Evolutionary conservation across 2,888 invertebrate species (phyloP), one percentile per base, ranked within the genome.

Genomic region (Hermaeophaga mercurialis): DNA sequence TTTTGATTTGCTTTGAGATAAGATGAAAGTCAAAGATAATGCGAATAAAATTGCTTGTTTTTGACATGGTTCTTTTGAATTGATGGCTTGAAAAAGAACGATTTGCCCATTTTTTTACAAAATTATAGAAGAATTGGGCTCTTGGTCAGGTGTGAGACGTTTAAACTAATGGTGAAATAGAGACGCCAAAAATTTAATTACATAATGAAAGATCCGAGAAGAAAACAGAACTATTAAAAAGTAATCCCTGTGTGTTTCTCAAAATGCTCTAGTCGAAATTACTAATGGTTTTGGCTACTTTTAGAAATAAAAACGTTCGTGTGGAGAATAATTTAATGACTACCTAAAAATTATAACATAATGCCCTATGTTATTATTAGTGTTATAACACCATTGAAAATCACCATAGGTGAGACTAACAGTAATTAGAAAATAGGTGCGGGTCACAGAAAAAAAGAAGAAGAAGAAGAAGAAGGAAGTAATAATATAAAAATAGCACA

Each of bases 41-140:
- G 44, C 44, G 44, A 44, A 44, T 44, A 28, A 44, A 44, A 43
- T 43, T 43, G 43, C 43, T 17, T 9, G 43, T 43, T 43, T 41
- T 24, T 15, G 24, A 43, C 43, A 26, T 43, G 43, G 43, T 14
- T 7, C 12, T 43, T 26, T 43, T 26, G 22, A 44, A 44, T 31
- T 45, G 28, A 45, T 45, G 31, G 45, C 31, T 45, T 31, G n/a
- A 45, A 28, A 45, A 31, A 7, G 45, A 28, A 45, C n/a, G 18
- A 17, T 28, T 45, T 45, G 18, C 9, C 31, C n/a, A 9, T 31
- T 31, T 45, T 45, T 45, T 18, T 45, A 45, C 45, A 31, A 31
- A 44, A 26, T 28, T 9, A 22, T n/a, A 26, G 26, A 12, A 18
- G 4, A 22, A 44, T 28, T 17, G 6, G 26, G 26, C 44, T 8